Evolutionary conservation across 1,140 invertebrate genomes (phyloP).

Genomic region (Dysdera silvatica): DNA sequence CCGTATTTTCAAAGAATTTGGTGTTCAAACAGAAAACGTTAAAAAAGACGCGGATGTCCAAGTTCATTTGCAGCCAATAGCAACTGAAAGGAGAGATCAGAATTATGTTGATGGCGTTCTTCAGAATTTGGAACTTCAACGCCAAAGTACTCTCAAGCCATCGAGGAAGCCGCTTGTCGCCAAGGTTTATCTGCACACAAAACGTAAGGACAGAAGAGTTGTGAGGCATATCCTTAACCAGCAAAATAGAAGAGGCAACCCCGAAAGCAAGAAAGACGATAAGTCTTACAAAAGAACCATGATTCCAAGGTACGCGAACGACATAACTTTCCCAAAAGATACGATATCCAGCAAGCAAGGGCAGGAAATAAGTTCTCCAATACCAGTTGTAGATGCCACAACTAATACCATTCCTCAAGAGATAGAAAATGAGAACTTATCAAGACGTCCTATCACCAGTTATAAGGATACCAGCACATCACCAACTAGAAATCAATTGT

Average conservation of each 20-base stretch:
- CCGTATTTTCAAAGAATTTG: constrained; percentile 1
- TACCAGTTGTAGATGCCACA: neutral
- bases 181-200: constrained; percentile 23
- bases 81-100: neutral
- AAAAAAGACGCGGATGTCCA: constrained; percentile 4
- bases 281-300: neutral
- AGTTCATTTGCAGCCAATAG: neutral
- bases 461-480: too few relatives aligned
- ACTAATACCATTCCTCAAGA: neutral
- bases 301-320: too few relatives aligned
- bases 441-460: too few relatives aligned
- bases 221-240: neutral
- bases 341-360: neutral
- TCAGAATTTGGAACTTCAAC: too few relatives aligned
- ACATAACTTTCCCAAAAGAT: too few relatives aligned
- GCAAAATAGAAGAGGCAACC: neutral
- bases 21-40: constrained; percentile 10
- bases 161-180: constrained; percentile 19
- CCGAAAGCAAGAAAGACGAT: neutral
- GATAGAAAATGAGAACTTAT: neutral
- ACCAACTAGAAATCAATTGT: too few relatives aligned
- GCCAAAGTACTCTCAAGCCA: neutral
- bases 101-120: neutral
- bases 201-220: constrained; percentile 1
- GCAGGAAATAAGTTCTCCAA: neutral